phyloP scores from a whole-genome alignment of 2,888 invertebrate species.

The Heterodera filipjevi region DNA sequence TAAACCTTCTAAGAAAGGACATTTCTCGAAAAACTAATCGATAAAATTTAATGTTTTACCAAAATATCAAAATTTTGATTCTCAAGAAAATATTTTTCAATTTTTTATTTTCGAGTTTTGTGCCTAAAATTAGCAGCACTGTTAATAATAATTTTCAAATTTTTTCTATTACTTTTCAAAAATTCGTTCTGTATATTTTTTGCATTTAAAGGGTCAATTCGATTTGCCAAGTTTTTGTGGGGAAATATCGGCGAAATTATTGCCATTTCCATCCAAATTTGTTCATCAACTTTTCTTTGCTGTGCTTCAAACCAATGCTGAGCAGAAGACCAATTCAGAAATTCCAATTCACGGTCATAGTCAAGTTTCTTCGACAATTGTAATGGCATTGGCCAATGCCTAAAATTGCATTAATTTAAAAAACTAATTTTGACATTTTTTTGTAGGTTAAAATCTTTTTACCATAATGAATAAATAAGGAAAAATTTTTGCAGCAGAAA shows the following conservation, averaged over 20 bases:
- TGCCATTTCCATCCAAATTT: not conserved
- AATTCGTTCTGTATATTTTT: not conserved
- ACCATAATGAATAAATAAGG: not conserved
- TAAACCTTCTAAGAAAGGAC: too few species aligned
- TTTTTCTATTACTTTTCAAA: not conserved
- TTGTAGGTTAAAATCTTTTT: not conserved
- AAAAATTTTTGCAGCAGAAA: conserved; percentile 1
- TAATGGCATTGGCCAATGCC: not conserved
- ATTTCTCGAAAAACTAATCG: too few species aligned
- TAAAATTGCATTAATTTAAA: not conserved
- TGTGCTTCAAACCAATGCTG: not conserved
- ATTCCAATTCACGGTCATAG: not conserved
- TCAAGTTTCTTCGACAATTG: not conserved
- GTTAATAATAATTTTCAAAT: too few species aligned
- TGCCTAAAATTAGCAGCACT: too few species aligned
- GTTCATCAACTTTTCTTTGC: not conserved
- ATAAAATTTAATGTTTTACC: too few species aligned
- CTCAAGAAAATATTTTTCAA: too few species aligned
- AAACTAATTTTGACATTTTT: not conserved
- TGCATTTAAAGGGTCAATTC: not conserved
- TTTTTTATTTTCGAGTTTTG: too few species aligned
- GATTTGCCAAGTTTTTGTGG: not conserved
- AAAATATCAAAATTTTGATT: too few species aligned
- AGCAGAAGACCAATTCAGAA: not conserved
- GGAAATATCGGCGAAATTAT: conserved; percentile 1